Base-by-base conservation (phyloP, 2,888 invertebrate species). In the Drosophila lutescens region DNA sequence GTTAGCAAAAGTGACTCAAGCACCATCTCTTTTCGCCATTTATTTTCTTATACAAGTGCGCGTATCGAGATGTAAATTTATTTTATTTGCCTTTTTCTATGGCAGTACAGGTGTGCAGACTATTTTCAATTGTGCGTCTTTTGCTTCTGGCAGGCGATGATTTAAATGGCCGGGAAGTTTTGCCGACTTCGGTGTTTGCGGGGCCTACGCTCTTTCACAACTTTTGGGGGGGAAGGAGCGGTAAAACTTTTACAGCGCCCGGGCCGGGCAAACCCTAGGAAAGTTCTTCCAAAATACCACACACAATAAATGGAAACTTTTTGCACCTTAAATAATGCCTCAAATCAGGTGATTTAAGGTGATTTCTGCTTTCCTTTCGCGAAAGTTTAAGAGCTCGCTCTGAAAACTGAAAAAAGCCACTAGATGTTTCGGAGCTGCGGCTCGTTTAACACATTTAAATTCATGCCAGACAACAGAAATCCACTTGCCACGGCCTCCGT, bases 361-460 rank as follows among this genome's bases (percentile, higher is more conserved):
- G 44, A 46, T 23, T 26, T 38, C 30, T 30, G 8, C 30, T 17
- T 54, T n/a, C 20, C 23, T 7, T 12, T 26, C 15, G 61, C 46
- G n/a, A 5, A 32, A 17, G 10, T 15, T 32, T 6, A 26, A 4
- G n/a, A 46, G 23, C 26, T 46, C n/a, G 23, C 44, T 30, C 30
- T 30, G 30, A 30, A 8, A 30, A 30, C 30, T 32, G 51, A 26
- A 34, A 26, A 34, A 20, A 50, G 49, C 54, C 13, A 4, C 23
- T 10, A 30, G 26, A 54, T 47, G 47, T 32, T 13, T 47, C 15
- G 23, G 8, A 8, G 8, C 15, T 36, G 50, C 13, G 41, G 54
- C 63, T 68, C 88, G 66, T 86, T 78, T 85, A 79, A 85, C 88
- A 83, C 71, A 87, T 83, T 85, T 85, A 79, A 87, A 85, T 83